A percentile compares a stretch with the other conserved stretches of the same genome.
phyloP scores from a whole-genome alignment of 2,113 vertebrate genomes.

The Glaucomys volans region DNA sequence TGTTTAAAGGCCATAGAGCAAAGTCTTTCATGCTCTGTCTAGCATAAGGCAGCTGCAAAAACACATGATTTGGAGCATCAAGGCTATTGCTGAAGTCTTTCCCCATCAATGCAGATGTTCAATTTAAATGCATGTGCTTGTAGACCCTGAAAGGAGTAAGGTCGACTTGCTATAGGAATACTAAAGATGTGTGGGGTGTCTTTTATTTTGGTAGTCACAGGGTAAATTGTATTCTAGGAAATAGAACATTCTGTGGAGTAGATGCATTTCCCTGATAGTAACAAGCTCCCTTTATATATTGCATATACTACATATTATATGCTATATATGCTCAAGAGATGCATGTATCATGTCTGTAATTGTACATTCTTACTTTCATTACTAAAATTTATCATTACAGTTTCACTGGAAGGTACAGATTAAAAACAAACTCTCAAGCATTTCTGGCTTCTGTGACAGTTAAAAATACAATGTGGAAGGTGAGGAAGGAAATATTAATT shows the following conservation, averaged over 20 bases:
- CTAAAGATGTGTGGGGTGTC: not conserved
- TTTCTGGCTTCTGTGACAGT: not conserved
- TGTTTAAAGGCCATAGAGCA: slow-evolving; percentile 42
- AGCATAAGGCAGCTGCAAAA: slow-evolving; percentile 59
- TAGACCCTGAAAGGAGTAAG: slow-evolving; percentile 14
- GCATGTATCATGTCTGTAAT: not conserved
- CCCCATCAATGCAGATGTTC: slow-evolving; percentile 42
- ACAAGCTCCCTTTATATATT: not conserved
- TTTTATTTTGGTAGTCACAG: not conserved
- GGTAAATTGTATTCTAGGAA: not conserved
- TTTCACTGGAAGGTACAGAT: not conserved
- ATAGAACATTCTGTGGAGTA: not conserved
- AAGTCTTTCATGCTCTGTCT: slow-evolving; percentile 64
- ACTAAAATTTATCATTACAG: not conserved
- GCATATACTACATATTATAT: not conserved
- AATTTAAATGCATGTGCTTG: slow-evolving; percentile 24
- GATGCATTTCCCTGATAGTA: slow-evolving; percentile 28
- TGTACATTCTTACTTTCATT: not conserved
- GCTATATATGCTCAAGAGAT: not conserved
- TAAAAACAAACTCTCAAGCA: not conserved
- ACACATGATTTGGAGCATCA: slow-evolving; percentile 16
- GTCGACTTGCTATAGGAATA: not conserved
- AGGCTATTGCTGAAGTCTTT: slow-evolving; percentile 30
- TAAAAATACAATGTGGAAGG: not conserved
- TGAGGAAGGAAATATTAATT: not conserved